Evolutionary conservation across 2,797 vertebrate genomes (phyloP), one percentile per base, ranked within the genome.

Genomic region (Cygnus olor): DNA sequence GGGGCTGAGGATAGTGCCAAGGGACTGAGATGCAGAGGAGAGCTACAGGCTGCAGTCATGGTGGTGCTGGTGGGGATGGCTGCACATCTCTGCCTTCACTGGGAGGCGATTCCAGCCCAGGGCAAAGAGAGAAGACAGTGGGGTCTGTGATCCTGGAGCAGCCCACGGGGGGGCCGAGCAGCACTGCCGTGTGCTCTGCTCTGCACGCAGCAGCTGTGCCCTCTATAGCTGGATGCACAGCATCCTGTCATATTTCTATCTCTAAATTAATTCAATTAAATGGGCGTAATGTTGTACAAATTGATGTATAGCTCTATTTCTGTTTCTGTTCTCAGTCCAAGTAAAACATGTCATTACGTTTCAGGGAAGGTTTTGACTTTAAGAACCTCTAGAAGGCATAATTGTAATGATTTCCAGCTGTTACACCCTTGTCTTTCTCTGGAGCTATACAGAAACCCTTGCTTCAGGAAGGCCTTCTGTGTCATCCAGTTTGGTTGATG

Each of bases 201-300:
- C 11, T 0, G 66, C 44, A 42, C 25, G 9, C 45, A 71, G 36
- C 14, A 68, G 10, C 71, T 85, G 66, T 61, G 1, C 14, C 54
- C 56, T 86, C 30, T 3, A 4, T 2, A 85, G 74, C 64, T 85
- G 85, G 32, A 82, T 66, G 68, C 2, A 8, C 27, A 80, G 83
- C 68, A 93, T 90, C 83, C 88, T 79, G 54, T 49, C 56, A 18
- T 93, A 65, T 65, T 88, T 93, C 88, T 85, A 2, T 45, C 76
- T 76, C 71, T 40, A 88, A 93, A 90, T 73, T 56, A 93, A 87
- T 82, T 87, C 63, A 85, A 76, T 95, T 95, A 91, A 91, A 92
- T 85, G 40, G 47, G 42, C 0, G 0, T 65, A 81, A 94, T 82
- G 38, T 63, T 72, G 80, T 22, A 81, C 70, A 89, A 90, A 90